These are phyloP conservation scores for Papilio gigon DNA, from an alignment of 2,888 invertebrate species.

Conservation along the genomic window DNA sequence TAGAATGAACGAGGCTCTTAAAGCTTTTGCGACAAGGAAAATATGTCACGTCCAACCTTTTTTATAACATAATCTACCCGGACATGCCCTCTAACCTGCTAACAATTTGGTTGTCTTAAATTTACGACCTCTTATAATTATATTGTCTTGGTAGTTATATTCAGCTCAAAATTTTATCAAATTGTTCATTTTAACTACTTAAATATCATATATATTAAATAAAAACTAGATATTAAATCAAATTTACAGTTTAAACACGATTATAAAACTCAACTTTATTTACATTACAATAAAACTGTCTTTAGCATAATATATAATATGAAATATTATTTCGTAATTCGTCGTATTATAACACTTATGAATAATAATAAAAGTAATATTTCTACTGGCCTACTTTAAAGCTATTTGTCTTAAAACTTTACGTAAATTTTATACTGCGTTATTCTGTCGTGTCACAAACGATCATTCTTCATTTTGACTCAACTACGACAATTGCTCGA, in stretches of 20 bases:
- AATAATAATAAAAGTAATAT: no score
- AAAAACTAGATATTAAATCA: neutral
- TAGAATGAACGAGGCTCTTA: conserved; percentile 28
- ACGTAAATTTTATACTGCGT: neutral
- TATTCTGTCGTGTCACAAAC: conserved; percentile 9
- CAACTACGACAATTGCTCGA: conserved; percentile 34
- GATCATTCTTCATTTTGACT: conserved; percentile 33
- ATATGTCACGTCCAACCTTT: conserved; percentile 32
- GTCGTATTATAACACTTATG: no score
- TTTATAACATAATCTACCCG: conserved; percentile 19
- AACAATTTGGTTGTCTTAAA: conserved; percentile 13
- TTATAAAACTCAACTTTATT: no score
- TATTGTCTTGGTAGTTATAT: neutral
- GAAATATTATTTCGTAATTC: no score
- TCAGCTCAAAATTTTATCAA: no score
- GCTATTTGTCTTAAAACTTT: neutral
- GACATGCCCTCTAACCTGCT: conserved; percentile 14
- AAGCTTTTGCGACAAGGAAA: conserved; percentile 27
- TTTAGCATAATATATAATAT: no score
- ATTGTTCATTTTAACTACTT: no score
- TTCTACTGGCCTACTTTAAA: no score
- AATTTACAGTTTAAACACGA: neutral
- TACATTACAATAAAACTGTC: no score
- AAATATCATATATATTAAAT: no score
- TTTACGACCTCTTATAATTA: conserved; percentile 8